These are phyloP conservation scores for Andricus curvator DNA, from an alignment of 2,888 invertebrate genomes.

Conservation along the genomic window DNA sequence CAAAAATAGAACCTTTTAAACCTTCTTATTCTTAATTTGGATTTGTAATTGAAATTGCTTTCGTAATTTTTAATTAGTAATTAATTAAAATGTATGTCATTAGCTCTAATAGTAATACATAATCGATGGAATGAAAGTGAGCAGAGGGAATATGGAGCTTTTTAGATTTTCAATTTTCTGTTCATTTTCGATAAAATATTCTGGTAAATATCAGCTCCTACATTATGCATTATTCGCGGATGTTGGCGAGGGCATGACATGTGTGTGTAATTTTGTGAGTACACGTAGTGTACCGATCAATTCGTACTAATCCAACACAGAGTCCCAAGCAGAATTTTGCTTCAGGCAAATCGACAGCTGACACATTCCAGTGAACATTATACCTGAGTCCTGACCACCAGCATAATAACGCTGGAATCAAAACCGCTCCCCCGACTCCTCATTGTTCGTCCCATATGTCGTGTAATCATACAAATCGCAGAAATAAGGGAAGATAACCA, in stretches of 20 bases:
- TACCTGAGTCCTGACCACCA: slow-evolving; percentile 64
- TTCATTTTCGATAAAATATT: not conserved
- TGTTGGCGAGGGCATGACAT: slow-evolving; percentile 27
- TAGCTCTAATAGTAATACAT: not conserved
- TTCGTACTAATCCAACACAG: slow-evolving; percentile 13
- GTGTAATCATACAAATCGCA: slow-evolving; percentile 49
- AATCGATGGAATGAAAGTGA: not conserved
- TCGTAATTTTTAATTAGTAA: not conserved
- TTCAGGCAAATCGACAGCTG: slow-evolving; percentile 62
- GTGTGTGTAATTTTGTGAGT: not conserved
- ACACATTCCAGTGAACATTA: slow-evolving; percentile 60
- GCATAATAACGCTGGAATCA: slow-evolving; percentile 66
- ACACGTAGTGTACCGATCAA: slow-evolving; percentile 1
- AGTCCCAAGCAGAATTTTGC: slow-evolving; percentile 2
- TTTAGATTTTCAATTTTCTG: not conserved
- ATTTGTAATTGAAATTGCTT: not conserved
- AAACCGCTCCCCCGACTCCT: slow-evolving; percentile 59
- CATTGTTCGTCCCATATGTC: slow-evolving; percentile 71
- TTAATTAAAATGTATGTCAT: not conserved
- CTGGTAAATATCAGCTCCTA: not conserved
- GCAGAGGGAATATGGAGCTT: too few relatives aligned
- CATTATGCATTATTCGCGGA: not conserved
- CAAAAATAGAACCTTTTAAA: too few relatives aligned
- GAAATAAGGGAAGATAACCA: slow-evolving; percentile 27
- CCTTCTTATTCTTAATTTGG: not conserved